Base-by-base conservation (phyloP, 2,113 vertebrate genomes). In the Takifugu bimaculatus region DNA sequence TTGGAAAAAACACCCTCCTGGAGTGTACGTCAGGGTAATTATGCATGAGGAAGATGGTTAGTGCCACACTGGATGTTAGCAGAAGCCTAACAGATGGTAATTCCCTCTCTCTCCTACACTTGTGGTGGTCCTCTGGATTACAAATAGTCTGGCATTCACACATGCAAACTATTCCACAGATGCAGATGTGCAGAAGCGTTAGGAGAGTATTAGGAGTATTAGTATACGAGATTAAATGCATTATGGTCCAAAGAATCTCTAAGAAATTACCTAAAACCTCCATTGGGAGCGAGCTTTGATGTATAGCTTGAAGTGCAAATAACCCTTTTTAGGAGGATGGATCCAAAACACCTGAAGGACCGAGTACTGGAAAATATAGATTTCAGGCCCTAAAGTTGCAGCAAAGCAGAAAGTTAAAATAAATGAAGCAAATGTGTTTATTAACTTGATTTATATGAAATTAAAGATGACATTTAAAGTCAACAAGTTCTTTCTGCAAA, bases 1-100 rank as follows among this genome's bases (percentile, higher is more conserved):
- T 32, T 39, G 35, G 54, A 39, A 48, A 70, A 58, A 59, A 67
- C 61, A 54, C 68, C 49, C 57, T 63, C 11, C 1, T 62, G 35
- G 57, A 76, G 55, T 58, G 63, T 77, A 48, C 74, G 54, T 60
- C 53, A 0, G 61, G 73, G 67, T 87, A 87, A 87, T 88, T 82
- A 83, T 70, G 67, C 79, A 74, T 77, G 72, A 80, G 77, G 70
- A 84, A 78, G 74, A 68, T 26, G 12, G 70, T 85, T 87, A 85
- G 66, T 57, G 4, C 64, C 11, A 6, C 13, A 12, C 13, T 29
- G 26, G 13, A 53, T 53, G 26, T 29, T 28, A 65, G 67, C 72
- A 52, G 76, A 79, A 60, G 65, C 70, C 77, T 75, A 87, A 81
- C 78, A 87, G 78, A 80, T 78, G 82, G 75, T 78, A 65, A 82